A percentile compares a stretch with the other conserved stretches of the same genome.
phyloP scores from a whole-genome alignment of 2,888 invertebrate genomes.

The Trachelus stipa region DNA sequence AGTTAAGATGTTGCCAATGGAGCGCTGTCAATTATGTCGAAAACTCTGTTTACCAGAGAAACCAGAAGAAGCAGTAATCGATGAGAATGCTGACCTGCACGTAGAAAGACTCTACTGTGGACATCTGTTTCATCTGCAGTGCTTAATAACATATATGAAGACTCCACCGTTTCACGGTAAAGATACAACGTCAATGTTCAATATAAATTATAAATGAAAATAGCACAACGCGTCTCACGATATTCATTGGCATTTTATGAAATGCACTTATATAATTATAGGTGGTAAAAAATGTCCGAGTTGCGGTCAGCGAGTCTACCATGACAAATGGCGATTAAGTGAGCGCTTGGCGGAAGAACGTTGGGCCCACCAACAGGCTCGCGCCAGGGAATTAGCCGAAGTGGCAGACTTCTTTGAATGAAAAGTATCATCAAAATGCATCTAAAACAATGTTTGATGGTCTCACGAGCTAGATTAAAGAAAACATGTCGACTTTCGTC shows the following conservation, averaged over 20 bases:
- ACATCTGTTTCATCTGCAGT: conserved; percentile 78
- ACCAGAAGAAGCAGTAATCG: conserved; percentile 69
- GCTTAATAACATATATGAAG: conserved; percentile 76
- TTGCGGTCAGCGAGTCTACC: conserved; percentile 76
- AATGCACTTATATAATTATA: conserved; percentile 37
- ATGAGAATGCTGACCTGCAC: conserved; percentile 72
- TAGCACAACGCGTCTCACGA: neutral
- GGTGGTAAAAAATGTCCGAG: conserved; percentile 77
- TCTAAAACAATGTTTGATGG: neutral
- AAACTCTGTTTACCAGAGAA: conserved; percentile 72
- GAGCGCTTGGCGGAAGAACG: conserved; percentile 78
- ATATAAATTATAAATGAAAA: neutral
- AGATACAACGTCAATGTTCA: neutral
- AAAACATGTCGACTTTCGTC: neutral
- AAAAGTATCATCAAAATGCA: conserved; percentile 17
- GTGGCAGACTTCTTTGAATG: conserved; percentile 78
- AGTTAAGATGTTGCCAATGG: conserved; percentile 72
- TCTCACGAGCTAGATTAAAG: neutral
- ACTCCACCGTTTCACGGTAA: conserved; percentile 78
- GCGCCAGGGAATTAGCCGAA: conserved; percentile 79
- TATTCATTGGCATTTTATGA: neutral
- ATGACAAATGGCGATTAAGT: conserved; percentile 79
- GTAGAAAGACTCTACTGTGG: conserved; percentile 80
- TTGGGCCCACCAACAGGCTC: conserved; percentile 83
- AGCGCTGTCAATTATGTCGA: conserved; percentile 76